These are phyloP conservation scores for Eulemur rufifrons DNA, from an alignment of 2,113 vertebrate genomes.

Conservation along the genomic window DNA sequence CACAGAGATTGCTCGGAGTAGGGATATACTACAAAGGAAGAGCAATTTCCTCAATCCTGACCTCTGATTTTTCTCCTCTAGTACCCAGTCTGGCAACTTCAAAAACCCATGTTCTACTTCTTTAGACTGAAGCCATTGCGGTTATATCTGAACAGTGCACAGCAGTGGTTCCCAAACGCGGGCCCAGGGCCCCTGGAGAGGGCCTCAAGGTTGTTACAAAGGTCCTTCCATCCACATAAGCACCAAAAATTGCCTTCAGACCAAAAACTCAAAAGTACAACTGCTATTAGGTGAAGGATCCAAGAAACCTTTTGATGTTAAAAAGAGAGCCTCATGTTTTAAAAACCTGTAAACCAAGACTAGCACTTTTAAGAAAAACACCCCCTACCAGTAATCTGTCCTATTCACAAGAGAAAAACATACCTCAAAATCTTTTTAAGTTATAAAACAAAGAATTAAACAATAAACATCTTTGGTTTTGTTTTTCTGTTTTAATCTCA, in stretches of 20 bases:
- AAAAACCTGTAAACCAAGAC: neutral
- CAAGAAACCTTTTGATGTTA: neutral
- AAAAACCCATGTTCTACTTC: neutral
- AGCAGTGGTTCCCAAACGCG: neutral
- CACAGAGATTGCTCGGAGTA: neutral
- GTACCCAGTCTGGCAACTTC: neutral
- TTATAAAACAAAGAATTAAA: slow-evolving; percentile 25
- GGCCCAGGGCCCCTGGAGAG: neutral
- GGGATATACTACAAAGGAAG: neutral
- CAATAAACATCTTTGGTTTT: neutral
- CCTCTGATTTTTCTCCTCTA: neutral
- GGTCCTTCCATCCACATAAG: neutral
- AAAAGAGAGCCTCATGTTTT: neutral
- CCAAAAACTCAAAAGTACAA: neutral
- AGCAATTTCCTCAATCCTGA: neutral
- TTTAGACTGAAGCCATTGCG: neutral
- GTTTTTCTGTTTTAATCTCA: slow-evolving; percentile 22
- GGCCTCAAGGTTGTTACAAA: neutral
- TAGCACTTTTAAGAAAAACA: neutral
- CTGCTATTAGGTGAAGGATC: neutral
- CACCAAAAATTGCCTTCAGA: neutral
- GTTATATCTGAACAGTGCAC: neutral
- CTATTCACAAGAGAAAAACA: neutral
- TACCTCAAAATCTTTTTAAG: neutral
- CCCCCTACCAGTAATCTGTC: neutral